Conservation (phyloP, 2,113 vertebrate species). For the Gorilla gorilla region DNA sequence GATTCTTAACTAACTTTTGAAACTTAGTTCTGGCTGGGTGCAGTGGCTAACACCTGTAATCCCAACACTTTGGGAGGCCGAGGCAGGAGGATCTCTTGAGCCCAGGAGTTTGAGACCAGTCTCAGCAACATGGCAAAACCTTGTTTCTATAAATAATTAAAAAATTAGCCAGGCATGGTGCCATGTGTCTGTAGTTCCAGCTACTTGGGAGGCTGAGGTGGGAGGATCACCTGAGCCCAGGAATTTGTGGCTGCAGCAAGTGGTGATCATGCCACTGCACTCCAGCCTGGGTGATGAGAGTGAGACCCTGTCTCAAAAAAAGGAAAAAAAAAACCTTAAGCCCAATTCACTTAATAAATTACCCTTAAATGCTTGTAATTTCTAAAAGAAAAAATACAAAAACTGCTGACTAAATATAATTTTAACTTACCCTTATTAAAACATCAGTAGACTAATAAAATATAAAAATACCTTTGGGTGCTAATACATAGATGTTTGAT, state of each 20-base stretch:
- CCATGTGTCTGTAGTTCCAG: neutral
- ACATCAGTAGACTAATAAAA: neutral
- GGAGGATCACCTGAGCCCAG: neutral
- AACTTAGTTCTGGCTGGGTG: neutral
- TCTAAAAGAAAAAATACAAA: neutral
- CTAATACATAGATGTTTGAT: neutral
- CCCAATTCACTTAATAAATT: neutral
- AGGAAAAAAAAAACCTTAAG: neutral
- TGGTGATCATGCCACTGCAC: neutral
- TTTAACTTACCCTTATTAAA: neutral
- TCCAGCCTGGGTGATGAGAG: neutral
- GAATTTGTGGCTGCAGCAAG: neutral
- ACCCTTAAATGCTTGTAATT: neutral
- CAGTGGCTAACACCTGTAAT: no score
- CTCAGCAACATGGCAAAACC: neutral
- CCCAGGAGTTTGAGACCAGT: neutral
- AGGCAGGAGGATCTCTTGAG: neutral
- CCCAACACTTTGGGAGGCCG: neutral
- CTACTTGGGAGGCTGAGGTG: neutral
- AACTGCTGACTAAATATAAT: neutral
- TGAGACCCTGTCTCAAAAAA: neutral
- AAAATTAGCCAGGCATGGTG: neutral
- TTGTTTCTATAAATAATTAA: neutral
- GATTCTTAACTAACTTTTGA: neutral
- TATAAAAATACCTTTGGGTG: neutral